Conservation (phyloP, 2,113 vertebrate genomes). For the Chitala chitala region DNA sequence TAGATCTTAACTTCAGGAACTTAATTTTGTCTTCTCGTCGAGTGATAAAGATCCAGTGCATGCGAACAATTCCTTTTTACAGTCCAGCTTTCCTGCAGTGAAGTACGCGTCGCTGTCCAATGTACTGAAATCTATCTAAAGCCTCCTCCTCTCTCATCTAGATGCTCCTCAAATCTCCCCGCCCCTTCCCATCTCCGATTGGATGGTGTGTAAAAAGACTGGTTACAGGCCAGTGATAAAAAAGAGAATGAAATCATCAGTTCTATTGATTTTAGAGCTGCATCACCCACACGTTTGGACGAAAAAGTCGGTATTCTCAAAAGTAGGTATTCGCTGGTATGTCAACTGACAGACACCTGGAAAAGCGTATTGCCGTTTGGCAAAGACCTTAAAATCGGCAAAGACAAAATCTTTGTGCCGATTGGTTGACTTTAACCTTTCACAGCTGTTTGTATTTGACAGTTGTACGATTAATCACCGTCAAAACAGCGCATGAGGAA, state of each 20-base stretch:
- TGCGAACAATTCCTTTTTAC: conserved; percentile 13
- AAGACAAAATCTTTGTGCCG: neutral
- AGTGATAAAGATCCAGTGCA: conserved; percentile 15
- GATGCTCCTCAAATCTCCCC: conserved; percentile 13
- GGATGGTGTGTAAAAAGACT: conserved; percentile 32
- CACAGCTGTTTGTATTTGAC: conserved; percentile 23
- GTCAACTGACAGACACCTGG: neutral
- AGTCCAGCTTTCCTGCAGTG: conserved; percentile 39
- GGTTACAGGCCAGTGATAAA: neutral
- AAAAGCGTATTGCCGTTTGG: neutral
- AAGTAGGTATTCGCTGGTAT: neutral
- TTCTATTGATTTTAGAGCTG: conserved; percentile 10
- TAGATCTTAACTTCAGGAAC: neutral
- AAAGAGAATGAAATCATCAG: conserved; percentile 16
- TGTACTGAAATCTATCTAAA: conserved; percentile 56
- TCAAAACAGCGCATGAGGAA: neutral
- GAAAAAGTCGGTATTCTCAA: neutral
- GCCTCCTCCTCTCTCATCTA: conserved; percentile 32
- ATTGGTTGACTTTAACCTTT: conserved; percentile 14
- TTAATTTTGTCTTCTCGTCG: conserved; percentile 16
- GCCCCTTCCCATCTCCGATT: conserved; percentile 40
- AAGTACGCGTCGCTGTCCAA: conserved; percentile 56
- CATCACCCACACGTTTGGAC: neutral
- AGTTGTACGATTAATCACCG: conserved; percentile 26
- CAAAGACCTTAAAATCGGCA: neutral